A percentile compares a stretch with the other conserved stretches of the same genome.
phyloP scores from a whole-genome alignment of 2,797 vertebrate species.

The Acrocephalus scirpaceus region DNA sequence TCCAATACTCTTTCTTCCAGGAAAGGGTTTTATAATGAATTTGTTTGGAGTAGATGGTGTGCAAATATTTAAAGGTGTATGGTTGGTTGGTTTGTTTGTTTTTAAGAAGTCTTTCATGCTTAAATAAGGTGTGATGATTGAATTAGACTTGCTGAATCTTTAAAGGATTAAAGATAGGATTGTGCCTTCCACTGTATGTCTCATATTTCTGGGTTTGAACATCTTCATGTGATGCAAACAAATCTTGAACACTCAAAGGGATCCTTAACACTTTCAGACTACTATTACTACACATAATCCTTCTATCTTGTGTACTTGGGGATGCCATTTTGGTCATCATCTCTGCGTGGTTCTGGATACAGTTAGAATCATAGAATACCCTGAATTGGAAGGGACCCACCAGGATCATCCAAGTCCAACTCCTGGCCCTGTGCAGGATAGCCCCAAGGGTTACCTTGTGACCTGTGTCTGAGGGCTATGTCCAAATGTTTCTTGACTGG shows the following conservation, averaged over 20 bases:
- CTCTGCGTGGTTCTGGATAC: neutral
- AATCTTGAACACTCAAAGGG: neutral
- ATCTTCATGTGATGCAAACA: neutral
- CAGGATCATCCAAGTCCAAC: neutral
- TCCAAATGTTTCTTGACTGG: neutral
- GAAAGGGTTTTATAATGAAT: neutral
- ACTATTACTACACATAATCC: rapidly evolving
- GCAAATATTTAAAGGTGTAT: neutral
- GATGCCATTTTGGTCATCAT: neutral
- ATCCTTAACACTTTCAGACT: neutral
- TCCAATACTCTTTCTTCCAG: neutral
- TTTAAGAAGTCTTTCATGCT: neutral
- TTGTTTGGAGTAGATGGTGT: neutral
- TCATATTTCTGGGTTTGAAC: neutral
- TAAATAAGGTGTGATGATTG: neutral
- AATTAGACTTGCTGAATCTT: neutral
- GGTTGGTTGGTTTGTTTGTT: neutral
- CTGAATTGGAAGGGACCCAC: neutral
- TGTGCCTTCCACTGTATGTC: neutral
- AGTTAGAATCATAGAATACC: neutral
- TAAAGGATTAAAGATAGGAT: neutral
- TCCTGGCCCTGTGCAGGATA: neutral
- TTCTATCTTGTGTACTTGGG: neutral
- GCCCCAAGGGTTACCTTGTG: neutral
- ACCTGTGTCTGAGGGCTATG: neutral